These are phyloP conservation scores for Phylloscopus trochiloides DNA, from an alignment of 2,113 vertebrate genomes.

Conservation along the genomic window DNA sequence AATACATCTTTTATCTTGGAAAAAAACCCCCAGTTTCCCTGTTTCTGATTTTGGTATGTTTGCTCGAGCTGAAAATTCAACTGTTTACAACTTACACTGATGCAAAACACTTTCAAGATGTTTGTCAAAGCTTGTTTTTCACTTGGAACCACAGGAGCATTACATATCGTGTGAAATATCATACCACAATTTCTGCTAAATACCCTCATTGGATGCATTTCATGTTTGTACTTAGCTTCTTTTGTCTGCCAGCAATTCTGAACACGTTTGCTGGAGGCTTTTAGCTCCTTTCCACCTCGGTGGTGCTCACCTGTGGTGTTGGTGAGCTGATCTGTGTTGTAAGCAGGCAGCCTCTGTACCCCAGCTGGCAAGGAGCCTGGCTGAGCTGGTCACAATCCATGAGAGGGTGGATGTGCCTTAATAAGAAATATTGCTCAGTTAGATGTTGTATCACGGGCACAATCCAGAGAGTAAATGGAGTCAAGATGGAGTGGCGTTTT, in stretches of 20 bases:
- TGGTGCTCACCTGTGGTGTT: accelerated
- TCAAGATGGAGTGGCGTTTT: background rate
- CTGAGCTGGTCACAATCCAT: accelerated
- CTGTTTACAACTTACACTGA: background rate
- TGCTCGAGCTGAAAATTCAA: background rate
- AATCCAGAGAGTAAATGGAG: background rate
- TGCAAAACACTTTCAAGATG: constrained; percentile 30
- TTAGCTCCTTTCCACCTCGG: background rate
- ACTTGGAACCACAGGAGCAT: background rate
- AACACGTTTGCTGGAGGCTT: accelerated
- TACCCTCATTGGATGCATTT: background rate
- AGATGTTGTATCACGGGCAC: accelerated
- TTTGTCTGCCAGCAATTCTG: background rate
- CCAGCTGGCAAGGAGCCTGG: too few species aligned
- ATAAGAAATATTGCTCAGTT: background rate
- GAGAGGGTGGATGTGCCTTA: background rate
- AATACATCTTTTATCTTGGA: background rate
- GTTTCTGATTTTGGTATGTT: background rate
- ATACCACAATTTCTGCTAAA: background rate
- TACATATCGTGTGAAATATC: background rate
- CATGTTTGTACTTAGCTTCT: background rate
- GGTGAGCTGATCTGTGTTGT: accelerated
- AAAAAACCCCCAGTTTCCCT: background rate
- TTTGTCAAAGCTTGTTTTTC: constrained; percentile 54
- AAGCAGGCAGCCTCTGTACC: background rate